phyloP scores from a whole-genome alignment of 2,797 vertebrate genomes.

The Acrossocheilus wenchowensis region DNA sequence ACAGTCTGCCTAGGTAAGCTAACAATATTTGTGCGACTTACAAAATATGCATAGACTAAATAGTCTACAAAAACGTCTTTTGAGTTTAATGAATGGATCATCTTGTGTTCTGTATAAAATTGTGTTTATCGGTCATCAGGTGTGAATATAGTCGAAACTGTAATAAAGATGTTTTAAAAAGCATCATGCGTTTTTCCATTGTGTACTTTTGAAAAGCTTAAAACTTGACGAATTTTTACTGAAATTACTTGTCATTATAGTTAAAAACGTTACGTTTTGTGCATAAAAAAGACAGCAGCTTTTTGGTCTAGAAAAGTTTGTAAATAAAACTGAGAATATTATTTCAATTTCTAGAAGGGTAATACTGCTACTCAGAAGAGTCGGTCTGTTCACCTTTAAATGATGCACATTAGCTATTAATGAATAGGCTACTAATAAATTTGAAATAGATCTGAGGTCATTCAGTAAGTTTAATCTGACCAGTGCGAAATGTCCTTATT shows the following conservation, averaged over 20 bases:
- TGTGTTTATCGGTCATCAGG: too few species aligned
- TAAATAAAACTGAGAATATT: not conserved
- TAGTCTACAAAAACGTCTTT: not conserved
- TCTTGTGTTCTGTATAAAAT: not conserved
- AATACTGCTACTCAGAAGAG: not conserved
- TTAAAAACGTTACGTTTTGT: not conserved
- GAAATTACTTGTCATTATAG: not conserved
- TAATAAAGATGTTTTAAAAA: not conserved
- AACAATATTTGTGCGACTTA: not conserved
- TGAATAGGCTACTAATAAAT: not conserved
- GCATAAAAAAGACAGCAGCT: not conserved
- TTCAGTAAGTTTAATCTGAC: not conserved
- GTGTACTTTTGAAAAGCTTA: not conserved
- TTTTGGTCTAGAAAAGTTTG: not conserved
- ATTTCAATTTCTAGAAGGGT: too few species aligned
- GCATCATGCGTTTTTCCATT: not conserved
- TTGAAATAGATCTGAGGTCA: not conserved
- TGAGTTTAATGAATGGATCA: not conserved
- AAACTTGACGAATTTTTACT: not conserved
- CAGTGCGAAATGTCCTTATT: not conserved
- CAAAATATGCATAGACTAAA: not conserved
- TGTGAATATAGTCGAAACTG: not conserved
- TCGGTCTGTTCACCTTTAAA: not conserved
- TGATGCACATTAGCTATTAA: not conserved
- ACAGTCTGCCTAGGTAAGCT: not conserved